phyloP scores from a whole-genome alignment of 1,140 invertebrate genomes.

The Platyscapa corneri region DNA sequence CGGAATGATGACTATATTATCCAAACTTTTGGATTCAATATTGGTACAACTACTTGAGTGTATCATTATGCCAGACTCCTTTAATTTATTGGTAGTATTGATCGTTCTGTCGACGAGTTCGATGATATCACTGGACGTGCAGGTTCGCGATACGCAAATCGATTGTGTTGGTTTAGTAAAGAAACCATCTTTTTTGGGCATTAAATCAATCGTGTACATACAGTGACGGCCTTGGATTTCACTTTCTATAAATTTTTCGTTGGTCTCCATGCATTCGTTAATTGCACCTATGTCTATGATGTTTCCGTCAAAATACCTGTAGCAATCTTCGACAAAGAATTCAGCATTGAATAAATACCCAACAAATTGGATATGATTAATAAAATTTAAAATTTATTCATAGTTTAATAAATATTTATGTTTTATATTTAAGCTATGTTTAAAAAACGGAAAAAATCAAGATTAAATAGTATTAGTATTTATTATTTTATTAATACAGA shows the following conservation, averaged over 20 bases:
- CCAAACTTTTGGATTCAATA: neutral
- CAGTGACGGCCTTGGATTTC: conserved; percentile 55
- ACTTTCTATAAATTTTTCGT: conserved; percentile 12
- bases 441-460: no score
- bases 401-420: no score
- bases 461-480: no score
- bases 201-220: conserved; percentile 48
- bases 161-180: conserved; percentile 41
- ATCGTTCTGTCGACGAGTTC: conserved; percentile 12
- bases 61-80: neutral
- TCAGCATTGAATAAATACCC: conserved; percentile 60
- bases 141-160: conserved; percentile 55
- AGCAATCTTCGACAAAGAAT: conserved; percentile 65
- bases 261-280: conserved; percentile 62
- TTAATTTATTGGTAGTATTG: neutral
- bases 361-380: no score
- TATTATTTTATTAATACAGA: no score
- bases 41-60: neutral
- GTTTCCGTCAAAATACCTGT: conserved; percentile 63
- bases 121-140: conserved; percentile 41
- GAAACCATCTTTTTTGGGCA: no score
- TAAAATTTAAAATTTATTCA: no score
- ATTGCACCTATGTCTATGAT: conserved; percentile 63
- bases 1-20: neutral
- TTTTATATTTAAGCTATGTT: no score